phyloP scores from a whole-genome alignment of 2,113 vertebrate species.

The Lathamus discolor region DNA sequence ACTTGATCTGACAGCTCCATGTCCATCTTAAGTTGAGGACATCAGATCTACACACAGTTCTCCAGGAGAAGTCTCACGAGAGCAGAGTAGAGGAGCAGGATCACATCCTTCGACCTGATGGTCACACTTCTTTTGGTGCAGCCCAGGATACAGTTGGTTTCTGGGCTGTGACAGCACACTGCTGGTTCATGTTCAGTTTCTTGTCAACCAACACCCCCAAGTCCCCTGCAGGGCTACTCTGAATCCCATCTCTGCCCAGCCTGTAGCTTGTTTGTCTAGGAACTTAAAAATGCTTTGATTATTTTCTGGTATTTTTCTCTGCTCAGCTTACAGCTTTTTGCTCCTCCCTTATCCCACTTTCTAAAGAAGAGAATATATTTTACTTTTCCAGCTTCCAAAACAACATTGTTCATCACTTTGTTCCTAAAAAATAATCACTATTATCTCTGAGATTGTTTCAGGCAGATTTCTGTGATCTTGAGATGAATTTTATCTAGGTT shows the following conservation, averaged over 20 bases:
- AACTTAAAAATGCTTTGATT: background rate
- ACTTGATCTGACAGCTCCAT: background rate
- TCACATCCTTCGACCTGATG: background rate
- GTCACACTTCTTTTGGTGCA: background rate
- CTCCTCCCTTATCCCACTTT: fast-evolving
- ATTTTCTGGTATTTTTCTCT: background rate
- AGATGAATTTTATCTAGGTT: background rate
- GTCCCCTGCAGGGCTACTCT: background rate
- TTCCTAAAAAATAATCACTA: background rate
- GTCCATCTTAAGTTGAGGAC: background rate
- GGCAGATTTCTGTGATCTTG: background rate
- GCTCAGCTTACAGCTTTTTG: background rate
- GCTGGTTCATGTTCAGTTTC: background rate
- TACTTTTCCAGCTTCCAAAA: background rate
- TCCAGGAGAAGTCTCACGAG: background rate
- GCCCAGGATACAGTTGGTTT: background rate
- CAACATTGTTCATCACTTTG: background rate
- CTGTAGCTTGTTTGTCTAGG: background rate
- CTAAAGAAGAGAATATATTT: background rate
- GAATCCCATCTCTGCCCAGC: background rate
- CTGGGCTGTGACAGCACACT: background rate
- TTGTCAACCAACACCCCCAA: background rate
- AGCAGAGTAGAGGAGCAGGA: background rate
- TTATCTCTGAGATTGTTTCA: background rate
- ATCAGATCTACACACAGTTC: background rate